A percentile compares a stretch with the other conserved stretches of the same genome.
These are phyloP conservation scores for Pocillopora damicornis DNA, from an alignment of 64 coral and sea anemone species.

Conservation along the genomic window DNA sequence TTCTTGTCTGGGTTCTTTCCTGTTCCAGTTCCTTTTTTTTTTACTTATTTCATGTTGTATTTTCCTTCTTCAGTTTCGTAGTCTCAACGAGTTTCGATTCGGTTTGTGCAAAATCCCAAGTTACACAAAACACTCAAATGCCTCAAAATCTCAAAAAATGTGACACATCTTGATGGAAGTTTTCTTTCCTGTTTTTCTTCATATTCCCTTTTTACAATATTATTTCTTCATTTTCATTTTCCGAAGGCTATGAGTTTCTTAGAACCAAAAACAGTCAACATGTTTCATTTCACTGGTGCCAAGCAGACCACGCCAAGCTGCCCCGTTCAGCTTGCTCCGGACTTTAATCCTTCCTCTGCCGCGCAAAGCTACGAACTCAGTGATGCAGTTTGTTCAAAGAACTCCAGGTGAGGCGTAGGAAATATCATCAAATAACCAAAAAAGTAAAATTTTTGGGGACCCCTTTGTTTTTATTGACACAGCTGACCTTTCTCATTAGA, in stretches of 20 bases:
- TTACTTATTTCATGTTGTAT: background rate
- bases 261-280: slow-evolving; percentile 54
- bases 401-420: background rate
- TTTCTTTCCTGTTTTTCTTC: background rate
- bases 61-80: background rate
- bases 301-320: slow-evolving; percentile 48
- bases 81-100: too few species aligned
- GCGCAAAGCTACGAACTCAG: slow-evolving; percentile 40
- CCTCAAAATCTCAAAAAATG: background rate
- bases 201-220: background rate
- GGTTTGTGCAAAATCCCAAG: too few species aligned
- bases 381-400: background rate
- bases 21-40: background rate
- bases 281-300: slow-evolving; percentile 58
- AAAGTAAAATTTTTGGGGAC: too few species aligned
- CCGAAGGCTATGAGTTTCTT: slow-evolving; percentile 55
- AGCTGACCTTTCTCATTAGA: too few species aligned
- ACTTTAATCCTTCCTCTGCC: slow-evolving; percentile 50
- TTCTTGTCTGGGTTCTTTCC: too few species aligned
- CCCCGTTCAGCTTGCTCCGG: slow-evolving; percentile 28
- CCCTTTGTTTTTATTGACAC: too few species aligned
- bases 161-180: background rate
- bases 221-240: background rate
- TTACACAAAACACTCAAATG: too few species aligned
- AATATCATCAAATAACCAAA: too few species aligned